Evolutionary conservation across 1,140 invertebrate genomes (phyloP).

Genomic region (Dinothrombium tinctorium): DNA sequence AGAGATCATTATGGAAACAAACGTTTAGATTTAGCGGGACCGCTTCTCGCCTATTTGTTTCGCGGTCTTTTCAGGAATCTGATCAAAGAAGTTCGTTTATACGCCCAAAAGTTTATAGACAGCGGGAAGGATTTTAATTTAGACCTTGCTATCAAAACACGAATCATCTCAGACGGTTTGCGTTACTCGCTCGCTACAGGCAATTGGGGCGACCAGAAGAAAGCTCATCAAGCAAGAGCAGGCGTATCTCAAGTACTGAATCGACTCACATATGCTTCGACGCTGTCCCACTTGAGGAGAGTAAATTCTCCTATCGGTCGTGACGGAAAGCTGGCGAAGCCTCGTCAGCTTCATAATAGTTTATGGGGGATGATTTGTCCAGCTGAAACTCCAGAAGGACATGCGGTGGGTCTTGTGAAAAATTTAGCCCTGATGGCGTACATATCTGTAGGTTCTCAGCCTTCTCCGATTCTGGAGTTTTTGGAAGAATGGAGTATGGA

Average conservation of each 20-base stretch:
- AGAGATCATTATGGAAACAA: constrained; percentile 99
- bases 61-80: constrained; percentile 59
- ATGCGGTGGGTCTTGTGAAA: constrained; percentile 62
- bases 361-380: constrained; percentile 98
- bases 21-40: constrained; percentile 84
- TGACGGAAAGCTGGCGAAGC: constrained; percentile 93
- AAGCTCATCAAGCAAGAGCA: constrained; percentile 89
- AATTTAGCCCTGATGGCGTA: constrained; percentile 97
- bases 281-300: constrained; percentile 81
- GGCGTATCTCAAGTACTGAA: constrained; percentile 84
- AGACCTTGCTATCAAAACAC: constrained; percentile 86
- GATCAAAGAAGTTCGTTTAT: constrained; percentile 85
- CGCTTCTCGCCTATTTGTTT: constrained; percentile 81
- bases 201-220: constrained; percentile 99
- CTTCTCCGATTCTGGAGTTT: constrained; percentile 93
- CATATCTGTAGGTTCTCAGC: constrained; percentile 93
- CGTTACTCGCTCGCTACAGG: constrained; percentile 92
- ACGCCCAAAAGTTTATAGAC: constrained; percentile 97
- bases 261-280: constrained; percentile 87
- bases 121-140: constrained; percentile 93
- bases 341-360: constrained; percentile 91
- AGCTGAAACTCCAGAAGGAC: constrained; percentile 22
- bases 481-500: constrained; percentile 99
- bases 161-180: constrained; percentile 93
- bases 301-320: constrained; percentile 95